Conservation (phyloP, 2,888 invertebrate species). For the Leptarthrus brevirostris region DNA sequence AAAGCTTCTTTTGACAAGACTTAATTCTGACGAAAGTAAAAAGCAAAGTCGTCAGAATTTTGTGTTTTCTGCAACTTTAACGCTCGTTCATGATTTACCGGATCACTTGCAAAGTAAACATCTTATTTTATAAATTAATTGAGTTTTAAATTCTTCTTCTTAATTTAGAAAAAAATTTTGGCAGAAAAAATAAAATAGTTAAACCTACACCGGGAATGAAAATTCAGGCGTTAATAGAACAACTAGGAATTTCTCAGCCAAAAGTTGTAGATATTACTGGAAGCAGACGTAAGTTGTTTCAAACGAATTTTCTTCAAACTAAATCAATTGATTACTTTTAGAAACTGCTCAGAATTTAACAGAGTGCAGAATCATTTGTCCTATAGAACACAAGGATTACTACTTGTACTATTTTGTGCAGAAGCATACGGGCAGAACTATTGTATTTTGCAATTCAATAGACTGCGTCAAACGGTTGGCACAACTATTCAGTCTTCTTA, state of each 20-base stretch:
- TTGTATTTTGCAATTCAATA: constrained; percentile 95
- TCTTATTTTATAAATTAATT: background rate
- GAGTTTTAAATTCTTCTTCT: background rate
- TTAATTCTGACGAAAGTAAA: constrained; percentile 77
- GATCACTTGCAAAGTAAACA: constrained; percentile 73
- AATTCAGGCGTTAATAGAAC: constrained; percentile 79
- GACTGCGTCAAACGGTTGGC: constrained; percentile 88
- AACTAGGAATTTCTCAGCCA: constrained; percentile 86
- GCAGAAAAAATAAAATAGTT: constrained; percentile 67
- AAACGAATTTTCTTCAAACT: no score
- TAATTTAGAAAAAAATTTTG: constrained; percentile 60
- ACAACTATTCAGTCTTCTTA: constrained; percentile 75
- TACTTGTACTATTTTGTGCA: constrained; percentile 91
- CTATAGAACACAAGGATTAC: constrained; percentile 86
- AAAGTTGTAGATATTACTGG: constrained; percentile 94
- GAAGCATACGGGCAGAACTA: constrained; percentile 87
- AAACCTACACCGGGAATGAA: constrained; percentile 82
- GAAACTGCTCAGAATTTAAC: constrained; percentile 86
- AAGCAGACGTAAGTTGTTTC: constrained; percentile 73
- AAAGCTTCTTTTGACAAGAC: constrained; percentile 79
- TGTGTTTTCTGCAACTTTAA: constrained; percentile 97
- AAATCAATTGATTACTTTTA: constrained; percentile 58
- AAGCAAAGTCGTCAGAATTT: constrained; percentile 84
- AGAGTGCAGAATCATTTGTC: constrained; percentile 85
- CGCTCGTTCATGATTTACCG: constrained; percentile 88